Conservation (phyloP, 2,888 invertebrate genomes). For the Slavum lentiscoides region DNA sequence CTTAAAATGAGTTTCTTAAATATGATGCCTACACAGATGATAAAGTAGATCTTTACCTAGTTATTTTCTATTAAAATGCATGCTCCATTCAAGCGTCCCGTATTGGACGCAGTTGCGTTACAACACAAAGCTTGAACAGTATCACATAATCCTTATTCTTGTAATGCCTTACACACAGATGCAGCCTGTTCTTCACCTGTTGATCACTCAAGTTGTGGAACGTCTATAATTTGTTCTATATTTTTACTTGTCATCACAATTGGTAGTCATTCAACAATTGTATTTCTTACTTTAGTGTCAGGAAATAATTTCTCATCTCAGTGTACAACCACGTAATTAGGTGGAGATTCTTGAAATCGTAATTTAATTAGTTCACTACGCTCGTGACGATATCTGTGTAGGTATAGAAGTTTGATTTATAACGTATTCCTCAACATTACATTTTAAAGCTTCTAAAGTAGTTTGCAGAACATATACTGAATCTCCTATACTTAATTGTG, state of each 20-base stretch:
- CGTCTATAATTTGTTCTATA: constrained; percentile 14
- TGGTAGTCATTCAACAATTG: constrained; percentile 21
- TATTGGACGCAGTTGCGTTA: no score
- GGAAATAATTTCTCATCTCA: constrained; percentile 15
- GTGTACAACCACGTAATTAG: constrained; percentile 23
- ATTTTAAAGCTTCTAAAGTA: constrained; percentile 23
- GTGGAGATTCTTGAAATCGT: constrained; percentile 15
- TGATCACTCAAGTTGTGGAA: constrained; percentile 11
- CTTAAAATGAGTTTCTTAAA: constrained; percentile 20
- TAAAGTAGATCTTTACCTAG: constrained; percentile 24
- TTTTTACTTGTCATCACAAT: constrained; percentile 19
- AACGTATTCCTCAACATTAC: background rate
- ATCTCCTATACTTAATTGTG: constrained; percentile 23
- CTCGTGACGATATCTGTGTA: constrained; percentile 4
- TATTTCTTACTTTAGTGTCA: constrained; percentile 7
- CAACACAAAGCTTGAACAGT: constrained; percentile 27
- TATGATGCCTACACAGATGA: constrained; percentile 24
- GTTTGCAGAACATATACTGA: constrained; percentile 17
- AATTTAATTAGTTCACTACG: constrained; percentile 4
- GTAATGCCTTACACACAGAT: constrained; percentile 20
- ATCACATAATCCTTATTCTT: constrained; percentile 33
- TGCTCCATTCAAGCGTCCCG: constrained; percentile 16
- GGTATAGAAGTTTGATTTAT: constrained; percentile 18
- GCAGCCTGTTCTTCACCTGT: constrained; percentile 8
- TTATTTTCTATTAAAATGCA: constrained; percentile 33